A percentile compares a stretch with the other conserved stretches of the same genome.
Conservation (phyloP, 2,888 invertebrate species). For the Atrina japonica region DNA sequence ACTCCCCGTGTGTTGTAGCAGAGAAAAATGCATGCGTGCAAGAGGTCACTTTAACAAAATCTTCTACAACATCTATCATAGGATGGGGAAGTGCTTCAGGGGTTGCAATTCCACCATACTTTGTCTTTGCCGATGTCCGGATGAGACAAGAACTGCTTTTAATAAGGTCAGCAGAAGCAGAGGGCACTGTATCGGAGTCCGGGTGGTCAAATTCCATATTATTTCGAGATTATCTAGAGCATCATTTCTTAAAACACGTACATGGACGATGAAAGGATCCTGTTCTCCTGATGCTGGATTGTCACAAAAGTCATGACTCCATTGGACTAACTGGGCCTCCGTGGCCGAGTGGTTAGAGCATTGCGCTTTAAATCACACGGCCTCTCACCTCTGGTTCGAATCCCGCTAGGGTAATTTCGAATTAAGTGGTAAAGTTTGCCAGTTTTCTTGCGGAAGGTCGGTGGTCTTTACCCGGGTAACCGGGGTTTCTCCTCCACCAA, state of each 20-base stretch:
- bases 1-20: no score
- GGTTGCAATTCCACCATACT: conserved; percentile 36
- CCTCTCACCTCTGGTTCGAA: no score
- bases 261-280: conserved; percentile 25
- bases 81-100: conserved; percentile 22
- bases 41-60: conserved; percentile 7
- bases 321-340: no score
- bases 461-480: no score
- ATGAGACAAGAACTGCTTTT: conserved; percentile 32
- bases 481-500: no score
- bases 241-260: conserved; percentile 43
- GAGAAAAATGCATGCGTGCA: conserved; percentile 3
- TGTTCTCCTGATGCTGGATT: conserved; percentile 27
- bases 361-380: no score
- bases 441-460: no score
- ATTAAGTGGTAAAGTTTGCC: no score
- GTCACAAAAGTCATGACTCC: conserved; percentile 19
- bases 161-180: conserved; percentile 33
- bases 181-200: conserved; percentile 27
- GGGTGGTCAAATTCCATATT: conserved; percentile 44
- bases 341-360: no score
- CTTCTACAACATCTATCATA: conserved; percentile 1
- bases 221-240: conserved; percentile 37
- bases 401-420: no score
- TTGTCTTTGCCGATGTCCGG: conserved; percentile 44